Evolutionary conservation across 2,888 invertebrate species (phyloP).

Genomic region (Campopleginae sp.): DNA sequence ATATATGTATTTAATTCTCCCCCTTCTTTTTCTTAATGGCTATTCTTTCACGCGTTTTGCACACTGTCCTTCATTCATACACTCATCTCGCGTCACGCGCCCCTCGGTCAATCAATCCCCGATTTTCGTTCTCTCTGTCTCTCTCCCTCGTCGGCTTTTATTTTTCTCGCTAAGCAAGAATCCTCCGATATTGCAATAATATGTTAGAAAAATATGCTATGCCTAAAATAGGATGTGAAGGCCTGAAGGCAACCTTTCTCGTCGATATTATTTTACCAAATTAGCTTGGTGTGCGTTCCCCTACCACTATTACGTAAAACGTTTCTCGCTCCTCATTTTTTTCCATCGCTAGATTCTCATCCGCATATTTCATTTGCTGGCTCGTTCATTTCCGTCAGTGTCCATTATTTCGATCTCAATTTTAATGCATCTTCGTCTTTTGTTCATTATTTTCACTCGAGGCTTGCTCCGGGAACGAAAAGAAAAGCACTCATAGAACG

Average conservation of each 20-base stretch:
- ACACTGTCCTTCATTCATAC: slow-evolving; percentile 59
- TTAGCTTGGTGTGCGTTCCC: slow-evolving; percentile 73
- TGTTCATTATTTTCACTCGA: not conserved
- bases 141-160: slow-evolving; percentile 70
- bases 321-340: slow-evolving; percentile 10
- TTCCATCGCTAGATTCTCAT: not conserved
- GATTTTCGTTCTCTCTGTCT: slow-evolving; percentile 68
- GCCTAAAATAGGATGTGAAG: slow-evolving; percentile 84
- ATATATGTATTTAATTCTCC: slow-evolving; percentile 65
- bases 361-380: not conserved
- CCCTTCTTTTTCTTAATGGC: slow-evolving; percentile 57
- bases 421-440: not conserved
- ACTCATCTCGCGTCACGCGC: slow-evolving; percentile 46
- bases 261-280: slow-evolving; percentile 77
- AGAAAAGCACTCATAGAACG: not conserved
- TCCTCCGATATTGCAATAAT: slow-evolving; percentile 82
- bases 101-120: slow-evolving; percentile 60
- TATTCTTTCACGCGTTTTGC: slow-evolving; percentile 59
- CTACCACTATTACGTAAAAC: slow-evolving; percentile 41
- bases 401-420: not conserved
- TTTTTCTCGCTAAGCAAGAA: slow-evolving; percentile 80
- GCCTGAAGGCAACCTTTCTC: slow-evolving; percentile 82
- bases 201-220: slow-evolving; percentile 84
- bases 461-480: slow-evolving; percentile 25
- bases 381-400: not conserved